Conservation (phyloP, 2,797 vertebrate species). For the Hemitrygon akajei region DNA sequence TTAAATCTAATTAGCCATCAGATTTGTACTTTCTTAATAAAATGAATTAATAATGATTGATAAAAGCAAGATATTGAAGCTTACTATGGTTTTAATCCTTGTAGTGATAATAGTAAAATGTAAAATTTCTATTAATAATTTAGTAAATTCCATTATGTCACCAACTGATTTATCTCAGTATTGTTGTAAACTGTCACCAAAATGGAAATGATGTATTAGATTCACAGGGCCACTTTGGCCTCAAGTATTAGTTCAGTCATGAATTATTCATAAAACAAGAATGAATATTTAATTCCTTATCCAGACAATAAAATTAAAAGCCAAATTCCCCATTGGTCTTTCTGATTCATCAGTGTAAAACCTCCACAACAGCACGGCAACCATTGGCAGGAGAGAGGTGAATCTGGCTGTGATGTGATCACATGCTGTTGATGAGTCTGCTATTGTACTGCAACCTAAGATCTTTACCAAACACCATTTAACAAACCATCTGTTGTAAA, state of each 20-base stretch:
- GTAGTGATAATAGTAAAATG: not conserved
- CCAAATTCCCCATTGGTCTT: conserved; percentile 23
- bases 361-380: not conserved
- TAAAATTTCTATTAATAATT: conserved; percentile 3
- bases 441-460: not conserved
- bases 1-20: too few species aligned
- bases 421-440: not conserved
- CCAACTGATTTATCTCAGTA: not conserved
- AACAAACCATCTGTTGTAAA: conserved; percentile 6
- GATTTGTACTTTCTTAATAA: not conserved
- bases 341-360: not conserved
- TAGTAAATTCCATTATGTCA: conserved; percentile 8
- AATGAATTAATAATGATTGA: not conserved
- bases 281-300: conserved; percentile 7
- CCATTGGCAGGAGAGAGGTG: not conserved
- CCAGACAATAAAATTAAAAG: conserved; percentile 26
- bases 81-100: not conserved
- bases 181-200: not conserved
- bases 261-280: conserved; percentile 5
- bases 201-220: conserved; percentile 2
- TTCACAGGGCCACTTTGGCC: not conserved
- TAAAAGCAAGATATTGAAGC: not conserved
- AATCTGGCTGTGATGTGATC: conserved; percentile 6
- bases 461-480: conserved; percentile 12
- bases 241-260: not conserved